These are phyloP conservation scores for Pasiphila rectangulata DNA, from an alignment of 2,888 invertebrate genomes.

Conservation along the genomic window DNA sequence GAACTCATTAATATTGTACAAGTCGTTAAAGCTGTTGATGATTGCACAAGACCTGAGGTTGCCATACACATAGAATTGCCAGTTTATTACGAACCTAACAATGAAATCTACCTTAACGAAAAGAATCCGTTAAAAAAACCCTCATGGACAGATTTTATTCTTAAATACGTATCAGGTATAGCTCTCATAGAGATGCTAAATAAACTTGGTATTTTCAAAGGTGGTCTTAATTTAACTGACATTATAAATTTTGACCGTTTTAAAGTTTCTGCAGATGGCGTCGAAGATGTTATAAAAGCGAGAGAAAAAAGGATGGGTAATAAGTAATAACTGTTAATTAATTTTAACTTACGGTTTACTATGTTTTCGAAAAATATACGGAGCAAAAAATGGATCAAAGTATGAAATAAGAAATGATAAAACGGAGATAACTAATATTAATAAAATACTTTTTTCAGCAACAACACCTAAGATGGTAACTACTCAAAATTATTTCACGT, in stretches of 20 bases:
- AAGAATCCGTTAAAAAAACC: conserved; percentile 7
- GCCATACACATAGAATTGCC: conserved; percentile 39
- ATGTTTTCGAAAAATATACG: too few species aligned
- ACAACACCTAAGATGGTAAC: too few species aligned
- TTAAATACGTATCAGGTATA: conserved; percentile 37
- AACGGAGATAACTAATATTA: too few species aligned
- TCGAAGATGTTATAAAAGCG: background rate
- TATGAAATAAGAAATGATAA: too few species aligned
- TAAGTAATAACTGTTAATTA: too few species aligned
- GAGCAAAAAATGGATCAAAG: too few species aligned
- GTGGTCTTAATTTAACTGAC: conserved; percentile 31
- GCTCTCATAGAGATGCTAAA: conserved; percentile 29
- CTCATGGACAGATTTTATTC: conserved; percentile 34
- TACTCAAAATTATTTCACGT: too few species aligned
- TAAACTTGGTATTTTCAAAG: conserved; percentile 35
- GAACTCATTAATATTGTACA: conserved; percentile 32
- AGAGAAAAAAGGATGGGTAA: conserved; percentile 14
- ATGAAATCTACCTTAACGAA: conserved; percentile 3
- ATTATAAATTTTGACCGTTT: conserved; percentile 22
- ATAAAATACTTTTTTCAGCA: too few species aligned
- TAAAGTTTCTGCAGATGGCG: conserved; percentile 19
- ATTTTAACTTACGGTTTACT: too few species aligned
- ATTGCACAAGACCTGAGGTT: conserved; percentile 34
- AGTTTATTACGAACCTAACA: conserved; percentile 37
- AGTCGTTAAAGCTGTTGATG: conserved; percentile 37